Evolutionary conservation across 2,797 vertebrate genomes (phyloP).

Genomic region (Pseudochaenichthys georgianus): DNA sequence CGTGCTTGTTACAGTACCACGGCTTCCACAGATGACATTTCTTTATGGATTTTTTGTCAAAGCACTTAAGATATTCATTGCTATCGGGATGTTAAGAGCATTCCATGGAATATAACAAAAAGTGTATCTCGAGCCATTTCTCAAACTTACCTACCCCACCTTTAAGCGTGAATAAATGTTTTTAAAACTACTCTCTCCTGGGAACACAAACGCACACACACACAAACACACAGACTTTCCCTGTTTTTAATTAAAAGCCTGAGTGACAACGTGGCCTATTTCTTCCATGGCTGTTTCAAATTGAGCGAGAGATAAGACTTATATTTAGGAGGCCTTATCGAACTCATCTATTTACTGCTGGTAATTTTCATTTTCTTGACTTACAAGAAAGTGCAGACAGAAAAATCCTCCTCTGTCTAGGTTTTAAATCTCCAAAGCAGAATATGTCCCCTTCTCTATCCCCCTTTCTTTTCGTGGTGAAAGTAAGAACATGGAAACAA

Average conservation of each 20-base stretch:
- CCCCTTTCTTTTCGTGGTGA: slow-evolving; percentile 26
- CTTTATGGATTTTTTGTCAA: too few species aligned
- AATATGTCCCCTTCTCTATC: slow-evolving; percentile 35
- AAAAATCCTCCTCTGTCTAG: slow-evolving; percentile 61
- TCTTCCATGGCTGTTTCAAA: slow-evolving; percentile 79
- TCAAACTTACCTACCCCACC: too few species aligned
- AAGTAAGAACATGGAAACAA: slow-evolving; percentile 59
- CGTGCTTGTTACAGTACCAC: too few species aligned
- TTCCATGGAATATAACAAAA: too few species aligned
- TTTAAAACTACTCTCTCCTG: slow-evolving; percentile 60
- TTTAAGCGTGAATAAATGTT: slow-evolving; percentile 56
- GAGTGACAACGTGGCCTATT: slow-evolving; percentile 80
- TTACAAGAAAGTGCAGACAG: slow-evolving; percentile 62
- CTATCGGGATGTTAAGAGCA: too few species aligned
- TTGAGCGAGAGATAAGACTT: slow-evolving; percentile 78
- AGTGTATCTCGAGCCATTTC: too few species aligned
- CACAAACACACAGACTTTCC: slow-evolving; percentile 25
- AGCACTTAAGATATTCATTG: too few species aligned
- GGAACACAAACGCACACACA: slow-evolving; percentile 26
- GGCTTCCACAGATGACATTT: too few species aligned
- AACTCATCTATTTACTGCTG: slow-evolving; percentile 80
- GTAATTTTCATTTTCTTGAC: slow-evolving; percentile 73
- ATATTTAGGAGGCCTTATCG: slow-evolving; percentile 81
- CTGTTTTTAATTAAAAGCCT: slow-evolving; percentile 83
- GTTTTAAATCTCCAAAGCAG: slow-evolving; percentile 69